Evolutionary conservation across 2,888 invertebrate species (phyloP), one percentile per base, ranked within the genome.

Genomic region (Neoscelio sp.): DNA sequence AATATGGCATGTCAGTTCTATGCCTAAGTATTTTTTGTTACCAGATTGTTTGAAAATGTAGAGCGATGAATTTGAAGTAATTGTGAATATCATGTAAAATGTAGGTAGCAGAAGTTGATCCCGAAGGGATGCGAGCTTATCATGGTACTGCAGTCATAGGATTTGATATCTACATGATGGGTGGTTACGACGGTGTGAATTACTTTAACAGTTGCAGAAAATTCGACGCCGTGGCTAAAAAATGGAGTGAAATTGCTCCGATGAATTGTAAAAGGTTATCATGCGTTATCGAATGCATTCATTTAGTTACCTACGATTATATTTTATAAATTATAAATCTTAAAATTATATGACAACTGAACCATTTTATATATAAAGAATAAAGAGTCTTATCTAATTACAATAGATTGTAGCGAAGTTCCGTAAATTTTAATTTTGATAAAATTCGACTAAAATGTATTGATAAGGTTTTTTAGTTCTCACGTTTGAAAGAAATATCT

Each of bases 101-200:
- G 67, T 82, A 94, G 93, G 94, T 95, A 6, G 93, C 94, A 81
- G 95, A 96, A 86, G 95, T 95, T 42, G 97, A 97, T 90, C 94
- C 95, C 1, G 93, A 93, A 7, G 97, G 97, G 17, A 96, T 97
- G 0, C 92, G 98, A 58, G 98, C 97, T 0, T 98, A 98, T 89
- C 98, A 98, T 87, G 98, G 98, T n/a, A 96, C 97, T 0, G 97
- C 96, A 0, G 96, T 97, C 0, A 93, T 98, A 0, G 96, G 95
- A 0, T 93, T 93, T 83, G 94, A 95, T 85, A 96, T 98, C 80
- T 98, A 95, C 90, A 95, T 97, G 2, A 95, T 98, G 81, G 98
- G 98, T 0, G 98, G 98, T 2, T 98, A 97, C 87, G 96, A 98
- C 86, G 98, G 97, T n/a, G 93, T 94, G 91, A 95, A 95, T 85